Evolutionary conservation across 2,888 invertebrate species (phyloP).

Genomic region (Dusona sp.): DNA sequence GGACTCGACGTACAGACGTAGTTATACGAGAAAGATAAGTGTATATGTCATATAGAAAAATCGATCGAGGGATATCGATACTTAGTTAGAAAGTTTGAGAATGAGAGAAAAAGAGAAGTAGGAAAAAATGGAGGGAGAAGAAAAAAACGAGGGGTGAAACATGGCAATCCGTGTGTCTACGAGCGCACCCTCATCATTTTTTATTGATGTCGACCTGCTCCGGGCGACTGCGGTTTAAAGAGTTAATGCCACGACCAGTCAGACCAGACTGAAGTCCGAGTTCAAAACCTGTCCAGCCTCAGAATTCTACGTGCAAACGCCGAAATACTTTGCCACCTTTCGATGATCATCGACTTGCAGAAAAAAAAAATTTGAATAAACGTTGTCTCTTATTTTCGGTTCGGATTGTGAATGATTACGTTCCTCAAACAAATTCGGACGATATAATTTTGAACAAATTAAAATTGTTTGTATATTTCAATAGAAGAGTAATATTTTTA

Average conservation of each 20-base stretch:
- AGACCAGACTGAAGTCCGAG: constrained; percentile 50
- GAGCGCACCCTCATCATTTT: constrained; percentile 60
- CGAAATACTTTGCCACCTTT: constrained; percentile 58
- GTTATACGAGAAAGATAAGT: not conserved
- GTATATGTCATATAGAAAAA: constrained; percentile 16
- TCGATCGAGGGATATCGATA: constrained; percentile 29
- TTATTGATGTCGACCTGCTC: constrained; percentile 66
- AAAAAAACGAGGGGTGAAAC: constrained; percentile 29
- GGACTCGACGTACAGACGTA: constrained; percentile 52
- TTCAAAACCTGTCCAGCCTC: not conserved
- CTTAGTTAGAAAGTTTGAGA: constrained; percentile 19
- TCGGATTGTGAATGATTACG: not conserved
- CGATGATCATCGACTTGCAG: constrained; percentile 27
- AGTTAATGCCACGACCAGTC: constrained; percentile 62
- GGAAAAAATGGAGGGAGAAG: constrained; percentile 4
- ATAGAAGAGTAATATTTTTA: too few species aligned
- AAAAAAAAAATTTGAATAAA: not conserved
- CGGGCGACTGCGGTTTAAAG: constrained; percentile 60
- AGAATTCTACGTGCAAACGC: constrained; percentile 43
- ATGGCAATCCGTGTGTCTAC: constrained; percentile 40
- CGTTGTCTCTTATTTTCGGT: not conserved
- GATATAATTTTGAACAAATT: not conserved
- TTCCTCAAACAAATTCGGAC: not conserved
- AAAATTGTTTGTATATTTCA: too few species aligned
- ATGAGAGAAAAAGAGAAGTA: not conserved